Percentiles rank a stretch among this genome's conserved stretches.
phyloP scores from a whole-genome alignment of 2,888 invertebrate species.

The Dicycla oo region DNA sequence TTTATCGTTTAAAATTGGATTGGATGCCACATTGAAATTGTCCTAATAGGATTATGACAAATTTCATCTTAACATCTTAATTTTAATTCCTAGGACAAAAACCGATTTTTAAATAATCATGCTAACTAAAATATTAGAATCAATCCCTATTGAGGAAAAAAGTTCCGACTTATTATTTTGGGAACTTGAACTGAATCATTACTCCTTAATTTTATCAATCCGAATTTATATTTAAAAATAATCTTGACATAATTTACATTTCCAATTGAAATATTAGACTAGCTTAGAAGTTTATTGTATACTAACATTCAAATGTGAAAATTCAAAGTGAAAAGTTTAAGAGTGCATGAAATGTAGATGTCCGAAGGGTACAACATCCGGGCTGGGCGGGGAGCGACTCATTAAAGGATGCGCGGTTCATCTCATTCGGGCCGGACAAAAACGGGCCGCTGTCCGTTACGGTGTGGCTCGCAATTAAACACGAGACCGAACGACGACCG shows the following conservation, averaged over 20 bases:
- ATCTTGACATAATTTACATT: background rate
- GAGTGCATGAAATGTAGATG: conserved; percentile 70
- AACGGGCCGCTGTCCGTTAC: conserved; percentile 85
- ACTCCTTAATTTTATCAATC: background rate
- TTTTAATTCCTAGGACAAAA: background rate
- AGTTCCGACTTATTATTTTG: background rate
- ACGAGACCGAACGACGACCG: conserved; percentile 78
- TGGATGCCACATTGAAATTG: background rate
- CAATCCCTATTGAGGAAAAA: background rate
- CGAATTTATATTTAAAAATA: background rate
- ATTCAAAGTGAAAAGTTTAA: conserved; percentile 64
- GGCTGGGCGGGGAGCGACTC: conserved; percentile 72
- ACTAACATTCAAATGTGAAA: conserved; percentile 27
- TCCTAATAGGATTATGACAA: background rate
- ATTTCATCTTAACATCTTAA: background rate
- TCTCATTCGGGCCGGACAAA: conserved; percentile 83
- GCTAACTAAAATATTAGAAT: background rate
- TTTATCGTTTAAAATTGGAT: background rate
- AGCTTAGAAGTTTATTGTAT: background rate
- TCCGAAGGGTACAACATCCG: conserved; percentile 60
- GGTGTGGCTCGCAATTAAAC: conserved; percentile 87
- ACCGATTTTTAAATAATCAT: background rate
- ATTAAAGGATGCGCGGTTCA: conserved; percentile 85
- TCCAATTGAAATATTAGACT: too few relatives aligned
- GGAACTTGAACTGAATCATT: background rate